A percentile compares a stretch with the other conserved stretches of the same genome.
Evolutionary conservation across 2,797 vertebrate species (phyloP).

Genomic region (Petrocephalus schoutedeni): DNA sequence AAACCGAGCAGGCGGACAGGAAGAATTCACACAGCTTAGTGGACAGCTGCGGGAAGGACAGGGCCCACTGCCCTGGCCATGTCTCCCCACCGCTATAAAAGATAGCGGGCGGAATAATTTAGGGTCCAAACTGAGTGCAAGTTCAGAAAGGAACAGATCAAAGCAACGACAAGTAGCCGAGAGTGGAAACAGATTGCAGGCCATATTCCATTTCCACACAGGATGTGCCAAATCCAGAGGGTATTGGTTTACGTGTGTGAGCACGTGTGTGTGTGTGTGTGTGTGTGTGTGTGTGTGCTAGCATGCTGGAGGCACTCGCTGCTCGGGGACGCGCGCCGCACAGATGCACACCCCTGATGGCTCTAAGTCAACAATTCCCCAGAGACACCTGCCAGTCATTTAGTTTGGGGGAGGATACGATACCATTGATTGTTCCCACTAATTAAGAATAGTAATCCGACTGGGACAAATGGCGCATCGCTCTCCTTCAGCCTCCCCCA

Average conservation of each 20-base stretch:
- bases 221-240: not conserved
- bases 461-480: not conserved
- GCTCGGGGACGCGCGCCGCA: not conserved
- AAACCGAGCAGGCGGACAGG: not conserved
- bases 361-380: not conserved
- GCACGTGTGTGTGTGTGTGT: not conserved
- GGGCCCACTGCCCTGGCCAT: not conserved
- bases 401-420: not conserved
- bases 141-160: constrained; percentile 7
- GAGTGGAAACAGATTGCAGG: not conserved
- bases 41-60: not conserved
- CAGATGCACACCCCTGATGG: not conserved
- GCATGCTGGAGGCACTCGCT: not conserved
- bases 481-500: not conserved
- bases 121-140: not conserved
- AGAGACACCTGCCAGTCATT: not conserved
- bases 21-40: not conserved
- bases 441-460: not conserved
- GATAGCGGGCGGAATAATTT: not conserved
- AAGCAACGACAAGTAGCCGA: not conserved
- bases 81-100: not conserved
- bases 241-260: not conserved
- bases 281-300: not conserved
- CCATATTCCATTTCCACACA: not conserved
- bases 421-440: not conserved